Conservation (phyloP, 64 coral and sea anemone species). For the Porites australiensis region DNA sequence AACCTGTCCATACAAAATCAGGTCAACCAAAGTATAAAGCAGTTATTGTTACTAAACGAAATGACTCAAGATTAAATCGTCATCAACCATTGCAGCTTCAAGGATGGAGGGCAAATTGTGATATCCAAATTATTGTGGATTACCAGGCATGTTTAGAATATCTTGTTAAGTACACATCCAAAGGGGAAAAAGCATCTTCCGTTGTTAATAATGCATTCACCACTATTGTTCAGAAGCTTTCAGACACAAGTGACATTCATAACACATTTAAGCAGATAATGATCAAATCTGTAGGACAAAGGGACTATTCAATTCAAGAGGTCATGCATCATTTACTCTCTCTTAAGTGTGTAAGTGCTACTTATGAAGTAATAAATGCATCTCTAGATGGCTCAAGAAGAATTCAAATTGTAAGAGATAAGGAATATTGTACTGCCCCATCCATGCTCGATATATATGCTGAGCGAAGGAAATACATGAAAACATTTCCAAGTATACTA, state of each 20-base stretch:
- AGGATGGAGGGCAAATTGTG: conserved; percentile 62
- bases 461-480: conserved; percentile 12
- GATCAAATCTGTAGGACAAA: background rate
- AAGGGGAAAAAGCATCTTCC: conserved; percentile 29
- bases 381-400: background rate
- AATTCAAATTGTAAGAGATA: background rate
- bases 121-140: conserved; percentile 46
- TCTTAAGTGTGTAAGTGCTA: background rate
- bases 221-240: background rate
- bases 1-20: too few relatives aligned
- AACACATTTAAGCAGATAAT: background rate
- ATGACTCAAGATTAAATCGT: conserved; percentile 49
- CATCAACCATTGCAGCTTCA: conserved; percentile 49
- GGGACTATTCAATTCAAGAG: conserved; percentile 18
- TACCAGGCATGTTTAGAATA: conserved; percentile 43
- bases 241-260: background rate
- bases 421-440: conserved; percentile 4
- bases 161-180: conserved; percentile 42
- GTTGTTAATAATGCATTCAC: conserved; percentile 40
- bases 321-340: conserved; percentile 12
- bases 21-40: background rate
- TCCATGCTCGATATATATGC: conserved; percentile 47
- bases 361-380: background rate
- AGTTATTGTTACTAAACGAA: conserved; percentile 30
- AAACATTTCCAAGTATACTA: conserved; percentile 11